Conservation (phyloP, 2,797 vertebrate species). For the Enteromius argenteus region DNA sequence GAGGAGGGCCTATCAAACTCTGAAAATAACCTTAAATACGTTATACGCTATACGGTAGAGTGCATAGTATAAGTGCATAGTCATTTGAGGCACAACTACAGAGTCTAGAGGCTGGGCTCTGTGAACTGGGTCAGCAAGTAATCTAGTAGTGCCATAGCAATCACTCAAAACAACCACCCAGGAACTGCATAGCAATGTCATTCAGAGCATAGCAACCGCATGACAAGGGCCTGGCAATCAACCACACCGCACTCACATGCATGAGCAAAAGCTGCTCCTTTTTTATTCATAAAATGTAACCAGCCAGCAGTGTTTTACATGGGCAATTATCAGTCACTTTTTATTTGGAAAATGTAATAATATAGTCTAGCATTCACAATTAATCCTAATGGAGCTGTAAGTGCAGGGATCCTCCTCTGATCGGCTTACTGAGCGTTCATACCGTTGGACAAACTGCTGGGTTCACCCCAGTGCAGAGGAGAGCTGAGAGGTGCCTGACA, state of each 20-base stretch:
- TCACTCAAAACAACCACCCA: not conserved
- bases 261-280: not conserved
- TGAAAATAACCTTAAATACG: not conserved
- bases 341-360: not conserved
- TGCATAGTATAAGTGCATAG: not conserved
- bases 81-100: not conserved
- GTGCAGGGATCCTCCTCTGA: slow-evolving; percentile 6
- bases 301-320: not conserved
- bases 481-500: slow-evolving; percentile 22
- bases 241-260: not conserved
- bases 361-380: slow-evolving; percentile 8
- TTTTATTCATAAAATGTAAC: not conserved
- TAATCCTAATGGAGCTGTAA: slow-evolving; percentile 19
- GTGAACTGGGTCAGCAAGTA: not conserved
- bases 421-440: slow-evolving; percentile 10
- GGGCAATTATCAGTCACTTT: not conserved
- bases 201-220: not conserved
- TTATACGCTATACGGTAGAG: not conserved
- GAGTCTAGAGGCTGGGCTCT: not conserved
- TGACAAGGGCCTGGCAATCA: not conserved
- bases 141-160: not conserved
- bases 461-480: slow-evolving; percentile 31
- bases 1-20: not conserved
- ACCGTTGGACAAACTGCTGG: slow-evolving; percentile 1
- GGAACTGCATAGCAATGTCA: not conserved